These are phyloP conservation scores for Telmatherina bonti DNA, from an alignment of 2,797 vertebrate species.

Conservation along the genomic window DNA sequence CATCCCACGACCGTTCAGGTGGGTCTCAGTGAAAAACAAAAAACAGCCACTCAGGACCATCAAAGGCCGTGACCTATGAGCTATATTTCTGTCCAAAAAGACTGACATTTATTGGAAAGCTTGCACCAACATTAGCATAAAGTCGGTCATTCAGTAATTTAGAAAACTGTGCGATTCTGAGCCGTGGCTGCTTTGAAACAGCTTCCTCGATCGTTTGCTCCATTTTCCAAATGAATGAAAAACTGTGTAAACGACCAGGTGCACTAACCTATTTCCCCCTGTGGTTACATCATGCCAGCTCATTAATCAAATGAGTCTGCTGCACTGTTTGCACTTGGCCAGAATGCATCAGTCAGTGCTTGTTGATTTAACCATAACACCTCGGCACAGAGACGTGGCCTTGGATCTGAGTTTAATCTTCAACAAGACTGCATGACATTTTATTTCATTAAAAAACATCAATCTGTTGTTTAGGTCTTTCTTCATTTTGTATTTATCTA, in stretches of 20 bases:
- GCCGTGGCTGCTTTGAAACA: slow-evolving; percentile 41
- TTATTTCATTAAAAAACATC: slow-evolving; percentile 31
- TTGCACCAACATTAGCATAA: slow-evolving; percentile 61
- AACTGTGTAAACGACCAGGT: slow-evolving; percentile 75
- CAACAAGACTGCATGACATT: slow-evolving; percentile 46
- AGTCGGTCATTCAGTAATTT: slow-evolving; percentile 58
- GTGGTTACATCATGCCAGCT: slow-evolving; percentile 75
- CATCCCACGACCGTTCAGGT: slow-evolving; percentile 5
- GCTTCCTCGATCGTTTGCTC: slow-evolving; percentile 47
- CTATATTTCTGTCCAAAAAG: slow-evolving; percentile 67
- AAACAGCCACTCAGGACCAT: slow-evolving; percentile 7
- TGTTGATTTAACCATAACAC: slow-evolving; percentile 79
- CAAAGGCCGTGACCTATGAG: slow-evolving; percentile 44
- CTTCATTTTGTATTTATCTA: neutral
- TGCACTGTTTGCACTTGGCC: slow-evolving; percentile 74
- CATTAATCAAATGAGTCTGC: slow-evolving; percentile 78
- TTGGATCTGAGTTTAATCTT: slow-evolving; percentile 68
- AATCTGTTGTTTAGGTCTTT: slow-evolving; percentile 17
- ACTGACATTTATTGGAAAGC: slow-evolving; percentile 62
- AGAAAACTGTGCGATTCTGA: slow-evolving; percentile 51
- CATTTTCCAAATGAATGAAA: slow-evolving; percentile 76
- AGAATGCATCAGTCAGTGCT: slow-evolving; percentile 66
- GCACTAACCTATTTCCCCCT: slow-evolving; percentile 65
- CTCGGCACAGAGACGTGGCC: slow-evolving; percentile 65
- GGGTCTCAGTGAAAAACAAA: slow-evolving; percentile 26